A percentile compares a stretch with the other conserved stretches of the same genome.
phyloP scores from a whole-genome alignment of 2,888 invertebrate genomes.

The Pyrrhia umbra region DNA sequence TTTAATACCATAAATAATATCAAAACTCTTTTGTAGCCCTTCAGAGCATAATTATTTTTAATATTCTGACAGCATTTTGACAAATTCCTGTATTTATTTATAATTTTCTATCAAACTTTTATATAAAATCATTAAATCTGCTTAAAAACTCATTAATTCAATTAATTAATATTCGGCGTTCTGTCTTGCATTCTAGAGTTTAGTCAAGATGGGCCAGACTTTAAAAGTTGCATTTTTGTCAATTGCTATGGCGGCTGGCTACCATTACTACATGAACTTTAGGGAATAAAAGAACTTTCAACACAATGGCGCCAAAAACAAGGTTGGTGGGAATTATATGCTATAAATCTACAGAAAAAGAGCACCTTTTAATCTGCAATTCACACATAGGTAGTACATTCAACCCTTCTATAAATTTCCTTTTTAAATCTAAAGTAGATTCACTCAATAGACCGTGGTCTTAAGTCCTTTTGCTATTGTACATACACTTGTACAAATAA shows the following conservation, averaged over 20 bases:
- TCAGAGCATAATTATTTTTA: neutral
- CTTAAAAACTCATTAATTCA: neutral
- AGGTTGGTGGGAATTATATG: slow-evolving; percentile 8
- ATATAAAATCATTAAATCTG: neutral
- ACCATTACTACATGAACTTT: slow-evolving; percentile 59
- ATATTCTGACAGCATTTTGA: neutral
- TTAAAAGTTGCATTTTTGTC: slow-evolving; percentile 67
- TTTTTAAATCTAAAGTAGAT: too few relatives aligned
- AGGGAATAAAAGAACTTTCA: slow-evolving; percentile 25
- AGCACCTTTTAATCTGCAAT: too few relatives aligned
- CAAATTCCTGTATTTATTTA: slow-evolving; percentile 5
- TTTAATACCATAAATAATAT: too few relatives aligned
- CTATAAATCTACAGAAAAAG: too few relatives aligned
- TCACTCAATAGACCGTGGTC: too few relatives aligned
- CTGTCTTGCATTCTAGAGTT: neutral
- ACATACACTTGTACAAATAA: too few relatives aligned
- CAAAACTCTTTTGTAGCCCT: too few relatives aligned
- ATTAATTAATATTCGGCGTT: too few relatives aligned
- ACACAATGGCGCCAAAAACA: neutral
- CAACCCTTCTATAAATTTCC: too few relatives aligned
- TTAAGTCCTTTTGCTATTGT: too few relatives aligned
- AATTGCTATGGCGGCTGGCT: slow-evolving; percentile 68
- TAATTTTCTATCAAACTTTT: neutral
- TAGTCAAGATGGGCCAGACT: slow-evolving; percentile 64
- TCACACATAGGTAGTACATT: too few relatives aligned